A percentile compares a stretch with the other conserved stretches of the same genome.
phyloP scores from a whole-genome alignment of 2,113 vertebrate species.

The Phoxinus phoxinus region DNA sequence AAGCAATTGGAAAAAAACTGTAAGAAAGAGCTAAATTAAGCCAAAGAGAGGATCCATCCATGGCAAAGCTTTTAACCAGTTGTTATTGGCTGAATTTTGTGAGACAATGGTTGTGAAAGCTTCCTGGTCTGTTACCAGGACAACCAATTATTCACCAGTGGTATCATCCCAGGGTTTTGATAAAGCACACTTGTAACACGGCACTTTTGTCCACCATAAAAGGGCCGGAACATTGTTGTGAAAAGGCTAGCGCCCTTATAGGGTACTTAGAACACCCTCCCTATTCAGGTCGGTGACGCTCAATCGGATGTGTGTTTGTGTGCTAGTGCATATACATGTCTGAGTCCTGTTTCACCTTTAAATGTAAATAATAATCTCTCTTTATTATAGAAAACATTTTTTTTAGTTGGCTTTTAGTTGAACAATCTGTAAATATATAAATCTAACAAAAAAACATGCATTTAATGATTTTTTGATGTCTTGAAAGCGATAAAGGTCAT shows the following conservation, averaged over 20 bases:
- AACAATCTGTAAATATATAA: not conserved
- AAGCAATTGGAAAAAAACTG: too few relatives aligned
- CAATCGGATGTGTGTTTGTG: not conserved
- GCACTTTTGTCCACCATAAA: conserved; percentile 36
- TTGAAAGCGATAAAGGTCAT: not conserved
- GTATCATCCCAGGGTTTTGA: conserved; percentile 49
- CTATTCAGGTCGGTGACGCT: not conserved
- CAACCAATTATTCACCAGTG: conserved; percentile 59
- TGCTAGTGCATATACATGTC: not conserved
- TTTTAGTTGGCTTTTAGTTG: not conserved
- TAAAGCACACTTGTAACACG: conserved; percentile 39
- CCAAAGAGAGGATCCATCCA: not conserved
- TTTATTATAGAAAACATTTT: not conserved
- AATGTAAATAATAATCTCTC: not conserved
- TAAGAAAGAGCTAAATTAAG: not conserved
- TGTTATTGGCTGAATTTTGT: conserved; percentile 24
- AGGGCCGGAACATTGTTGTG: not conserved
- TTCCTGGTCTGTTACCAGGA: conserved; percentile 63
- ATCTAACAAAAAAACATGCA: too few relatives aligned
- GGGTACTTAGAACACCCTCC: conserved; percentile 26
- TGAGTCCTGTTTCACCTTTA: not conserved
- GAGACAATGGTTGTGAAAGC: conserved; percentile 35
- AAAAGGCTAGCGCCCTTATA: conserved; percentile 3
- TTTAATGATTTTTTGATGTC: not conserved
- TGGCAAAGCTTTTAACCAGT: not conserved